Base-by-base conservation (phyloP, 2,888 invertebrate species). In the Drosophila recens region DNA sequence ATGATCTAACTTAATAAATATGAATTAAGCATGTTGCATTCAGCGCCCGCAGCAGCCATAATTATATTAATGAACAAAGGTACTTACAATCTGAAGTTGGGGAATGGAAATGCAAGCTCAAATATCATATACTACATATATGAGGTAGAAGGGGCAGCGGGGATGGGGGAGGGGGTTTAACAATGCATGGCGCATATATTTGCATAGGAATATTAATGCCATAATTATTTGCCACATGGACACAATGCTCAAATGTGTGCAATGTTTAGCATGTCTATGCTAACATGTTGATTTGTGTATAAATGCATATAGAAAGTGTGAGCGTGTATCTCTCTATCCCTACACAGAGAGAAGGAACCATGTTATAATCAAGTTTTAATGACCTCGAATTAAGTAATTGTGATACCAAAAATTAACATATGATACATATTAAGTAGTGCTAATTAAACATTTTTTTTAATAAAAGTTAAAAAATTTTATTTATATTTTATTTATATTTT, bases 191-290 rank as follows among this genome's bases (percentile, higher is more conserved):
- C 54, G 67, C 79, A 86, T 82, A 82, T 80, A 86, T 84, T 84
- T 84, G 84, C 86, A 76, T 86, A 63, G 80, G 71, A 80, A 86
- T 82, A 84, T 84, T 86, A 86, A 84, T 84, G 84, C 83, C 80
- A 84, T 86, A 84, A 84, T 84, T 84, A 84, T 84, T 79, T 83
- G 82, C 79, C 83, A 85, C 83, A 82, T 69, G 82, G 70, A 83
- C 78, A 79, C 80, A 82, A 82, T 76, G 74, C 75, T 27, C 45
- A 67, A 72, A 81, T 80, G 73, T 69, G 75, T 81, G 67, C 67
- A 73, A 83, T 81, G 79, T 85, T 82, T 75, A 80, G 73, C 68
- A 79, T 76, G 79, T 79, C 74, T 67, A 67, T 63, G 57, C 36
- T 36, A 53, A 27, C 40, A 54, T 69, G 51, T 27, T 27, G 23